Base-by-base conservation (phyloP, 1,140 invertebrate species). In the Pectinophora gossypiella region DNA sequence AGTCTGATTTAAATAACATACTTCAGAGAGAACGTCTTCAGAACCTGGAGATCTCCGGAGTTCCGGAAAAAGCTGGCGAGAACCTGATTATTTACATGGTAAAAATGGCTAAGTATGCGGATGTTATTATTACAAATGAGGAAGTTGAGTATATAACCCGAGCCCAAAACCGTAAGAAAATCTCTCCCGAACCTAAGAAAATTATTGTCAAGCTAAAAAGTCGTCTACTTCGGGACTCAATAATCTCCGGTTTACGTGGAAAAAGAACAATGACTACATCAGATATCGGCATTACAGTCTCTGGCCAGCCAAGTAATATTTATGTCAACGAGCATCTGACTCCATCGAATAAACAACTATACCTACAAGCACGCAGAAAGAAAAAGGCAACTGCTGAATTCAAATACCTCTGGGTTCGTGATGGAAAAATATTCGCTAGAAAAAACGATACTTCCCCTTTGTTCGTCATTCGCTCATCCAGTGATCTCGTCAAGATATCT, bases 281-380 rank as follows among this genome's bases (percentile, higher is more conserved):
- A 2, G 18, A 40, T 1, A 4, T 40, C 10, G 15, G 15, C 16
- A 40, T 40, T 16, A n/a, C n/a, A n/a, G n/a, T n/a, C n/a, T n/a
- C 27, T n/a, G 38, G 38, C 13, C 12, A 40, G 16, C 13, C 38
- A 6, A 10, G 16, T 2, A 1, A 9, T 13, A 45, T 45, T 22
- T 45, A 45, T 13, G 20, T 45, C 3, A 19, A 45, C 16, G 43
- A 45, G 20, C 43, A 45, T 45, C 16, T 45, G 4, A 45, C 43
- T 9, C 43, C 20, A 22, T 9, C 43, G 10, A 45, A 45, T 13
- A 45, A 45, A 19, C 9, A 12, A 19, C 19, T 45, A 19, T 45
- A 20, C 19, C 12, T 42, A 15, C 13, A 42, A 15, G 18, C 38
- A 2, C 9, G n/a, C 4, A 45, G 20, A 13, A 45, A 45, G 13